These are phyloP conservation scores for Zelleria hepariella DNA, from an alignment of 2,888 invertebrate genomes.

Conservation along the genomic window DNA sequence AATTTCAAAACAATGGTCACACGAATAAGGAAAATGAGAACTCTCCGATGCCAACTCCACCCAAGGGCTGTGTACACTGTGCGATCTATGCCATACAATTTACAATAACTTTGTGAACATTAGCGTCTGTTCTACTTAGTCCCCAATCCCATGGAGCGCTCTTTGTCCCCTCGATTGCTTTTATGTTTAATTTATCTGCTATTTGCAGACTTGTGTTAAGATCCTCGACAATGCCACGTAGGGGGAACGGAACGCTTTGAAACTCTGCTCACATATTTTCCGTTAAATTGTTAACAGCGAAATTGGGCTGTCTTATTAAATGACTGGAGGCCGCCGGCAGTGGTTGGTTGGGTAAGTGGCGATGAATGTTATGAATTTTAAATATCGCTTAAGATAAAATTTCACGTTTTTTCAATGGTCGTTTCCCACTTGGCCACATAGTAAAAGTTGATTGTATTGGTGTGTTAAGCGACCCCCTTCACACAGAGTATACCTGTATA, in stretches of 20 bases:
- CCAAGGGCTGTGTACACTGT: conserved; percentile 52
- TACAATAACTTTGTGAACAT: conserved; percentile 52
- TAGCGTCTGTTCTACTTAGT: conserved; percentile 20
- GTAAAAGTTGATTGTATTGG: too few species aligned
- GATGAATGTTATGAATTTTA: too few species aligned
- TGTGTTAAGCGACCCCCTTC: too few species aligned
- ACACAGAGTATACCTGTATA: too few species aligned
- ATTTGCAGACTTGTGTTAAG: conserved; percentile 3
- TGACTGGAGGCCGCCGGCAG: neutral
- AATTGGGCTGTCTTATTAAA: neutral
- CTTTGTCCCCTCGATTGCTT: conserved; percentile 4
- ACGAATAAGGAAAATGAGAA: too few species aligned
- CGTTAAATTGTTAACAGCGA: neutral
- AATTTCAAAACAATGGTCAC: too few species aligned
- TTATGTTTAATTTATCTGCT: conserved; percentile 5
- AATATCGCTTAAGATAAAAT: too few species aligned
- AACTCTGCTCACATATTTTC: neutral
- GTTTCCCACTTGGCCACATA: too few species aligned
- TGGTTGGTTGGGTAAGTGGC: too few species aligned
- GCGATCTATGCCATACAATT: conserved; percentile 52
- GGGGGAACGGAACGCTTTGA: neutral
- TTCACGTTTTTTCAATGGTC: too few species aligned
- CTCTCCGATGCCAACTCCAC: too few species aligned
- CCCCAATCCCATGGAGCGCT: conserved; percentile 11
- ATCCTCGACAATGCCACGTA: neutral